These are phyloP conservation scores for Bothrops jararaca DNA, from an alignment of 2,113 vertebrate genomes.

Conservation along the genomic window DNA sequence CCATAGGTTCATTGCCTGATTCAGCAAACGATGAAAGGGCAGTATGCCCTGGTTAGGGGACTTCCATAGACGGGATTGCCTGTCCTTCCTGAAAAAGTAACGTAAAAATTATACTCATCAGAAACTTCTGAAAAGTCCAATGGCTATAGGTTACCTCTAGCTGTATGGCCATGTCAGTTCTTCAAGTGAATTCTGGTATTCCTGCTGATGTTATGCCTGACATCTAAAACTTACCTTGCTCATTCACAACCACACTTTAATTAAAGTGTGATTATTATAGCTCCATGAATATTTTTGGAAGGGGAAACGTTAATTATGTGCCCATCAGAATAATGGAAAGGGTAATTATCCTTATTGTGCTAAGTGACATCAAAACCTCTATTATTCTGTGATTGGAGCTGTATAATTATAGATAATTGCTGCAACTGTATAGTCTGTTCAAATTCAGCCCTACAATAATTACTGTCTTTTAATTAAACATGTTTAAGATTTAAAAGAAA, in stretches of 20 bases:
- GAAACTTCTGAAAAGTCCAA: not conserved
- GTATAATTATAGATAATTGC: constrained; percentile 71
- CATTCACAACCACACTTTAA: constrained; percentile 39
- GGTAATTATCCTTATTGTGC: constrained; percentile 71
- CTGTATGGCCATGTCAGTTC: not conserved
- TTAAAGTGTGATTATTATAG: constrained; percentile 46
- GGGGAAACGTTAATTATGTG: constrained; percentile 58
- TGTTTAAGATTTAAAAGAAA: constrained; percentile 63
- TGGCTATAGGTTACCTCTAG: not conserved
- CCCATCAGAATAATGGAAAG: constrained; percentile 71
- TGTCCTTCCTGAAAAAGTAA: not conserved
- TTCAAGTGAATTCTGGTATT: not conserved
- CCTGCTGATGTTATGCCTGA: not conserved
- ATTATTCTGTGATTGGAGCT: constrained; percentile 67
- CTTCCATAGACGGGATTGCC: not conserved
- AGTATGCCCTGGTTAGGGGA: not conserved
- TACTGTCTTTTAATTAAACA: constrained; percentile 75
- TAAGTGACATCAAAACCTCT: constrained; percentile 73
- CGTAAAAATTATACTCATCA: not conserved
- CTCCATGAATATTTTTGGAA: constrained; percentile 38
- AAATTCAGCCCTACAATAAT: constrained; percentile 70
- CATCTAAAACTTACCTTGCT: constrained; percentile 37
- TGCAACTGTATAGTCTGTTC: constrained; percentile 66
- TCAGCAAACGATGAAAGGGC: not conserved
- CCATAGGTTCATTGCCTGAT: not conserved